Evolutionary conservation across 1,140 invertebrate genomes (phyloP).

Genomic region (Zaprionus lachaisei): DNA sequence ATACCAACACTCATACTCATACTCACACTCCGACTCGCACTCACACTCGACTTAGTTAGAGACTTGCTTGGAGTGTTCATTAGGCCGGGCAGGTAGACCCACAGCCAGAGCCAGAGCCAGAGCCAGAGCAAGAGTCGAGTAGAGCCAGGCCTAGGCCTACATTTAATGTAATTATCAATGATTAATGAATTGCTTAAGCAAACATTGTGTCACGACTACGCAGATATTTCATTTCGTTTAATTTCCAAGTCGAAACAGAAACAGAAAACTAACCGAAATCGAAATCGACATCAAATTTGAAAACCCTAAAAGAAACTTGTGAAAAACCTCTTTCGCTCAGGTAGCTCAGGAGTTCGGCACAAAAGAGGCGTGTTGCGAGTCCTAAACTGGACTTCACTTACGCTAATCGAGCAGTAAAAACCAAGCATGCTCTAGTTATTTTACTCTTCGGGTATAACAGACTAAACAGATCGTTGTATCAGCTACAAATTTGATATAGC

Average conservation of each 20-base stretch:
- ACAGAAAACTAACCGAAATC: slow-evolving; percentile 36
- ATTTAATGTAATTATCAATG: slow-evolving; percentile 82
- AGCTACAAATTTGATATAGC: neutral
- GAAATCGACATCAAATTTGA: neutral
- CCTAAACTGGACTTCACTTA: neutral
- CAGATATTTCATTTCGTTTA: slow-evolving; percentile 25
- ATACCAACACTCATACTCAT: neutral
- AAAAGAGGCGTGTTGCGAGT: neutral
- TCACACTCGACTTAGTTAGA: slow-evolving; percentile 1
- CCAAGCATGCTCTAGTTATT: neutral
- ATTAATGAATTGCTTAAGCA: slow-evolving; percentile 79
- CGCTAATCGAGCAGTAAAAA: slow-evolving; percentile 6
- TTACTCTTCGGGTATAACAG: neutral
- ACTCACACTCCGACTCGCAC: slow-evolving; percentile 4
- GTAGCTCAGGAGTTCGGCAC: neutral
- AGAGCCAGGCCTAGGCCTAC: slow-evolving; percentile 56
- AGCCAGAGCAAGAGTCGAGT: neutral
- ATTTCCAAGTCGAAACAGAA: slow-evolving; percentile 18
- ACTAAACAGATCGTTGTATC: neutral
- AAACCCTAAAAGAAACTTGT: slow-evolving; percentile 7
- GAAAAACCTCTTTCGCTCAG: slow-evolving; percentile 13
- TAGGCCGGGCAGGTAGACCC: slow-evolving; percentile 23
- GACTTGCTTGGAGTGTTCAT: slow-evolving; percentile 20
- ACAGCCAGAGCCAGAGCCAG: neutral
- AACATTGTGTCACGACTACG: slow-evolving; percentile 64